Base-by-base conservation (phyloP, 2,888 invertebrate species). In the Leptopilina drosophilae region DNA sequence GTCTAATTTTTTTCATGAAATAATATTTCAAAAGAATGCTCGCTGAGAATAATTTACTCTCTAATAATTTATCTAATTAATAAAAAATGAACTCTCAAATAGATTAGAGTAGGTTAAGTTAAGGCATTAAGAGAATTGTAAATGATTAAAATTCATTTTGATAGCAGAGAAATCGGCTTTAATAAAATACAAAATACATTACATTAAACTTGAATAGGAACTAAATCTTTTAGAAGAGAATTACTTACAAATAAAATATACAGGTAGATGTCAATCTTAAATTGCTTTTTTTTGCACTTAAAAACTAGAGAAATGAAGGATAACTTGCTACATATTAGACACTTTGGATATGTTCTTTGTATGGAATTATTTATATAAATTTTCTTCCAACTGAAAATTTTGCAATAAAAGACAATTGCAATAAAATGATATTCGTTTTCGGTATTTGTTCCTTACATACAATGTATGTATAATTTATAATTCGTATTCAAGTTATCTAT, bases 171-270 rank as follows among this genome's bases (percentile, higher is more conserved):
- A 73, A 73, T 73, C 73, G 73, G 56, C 33, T 73, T 73, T 73
- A 73, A 73, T 73, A 73, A 73, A 73, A 73, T 73, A 73, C 73
- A 73, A 73, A 73, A 73, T 73, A 73, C 73, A 73, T 73, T 73
- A 73, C 73, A 73, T 14, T 62, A 62, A 62, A 65, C 33, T 73
- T 73, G 73, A 73, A 73, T 73, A 73, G 56, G 33, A 73, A 73
- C 73, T 8, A 69, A 69, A 69, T 69, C 26, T 33, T 69, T 56
- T 33, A 33, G 56, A 73, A 53, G 53, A 73, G 33, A 73, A 69
- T 73, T 73, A 56, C 56, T 73, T 73, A 73, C 56, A 73, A 73
- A 73, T 73, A 73, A 73, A 56, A 33, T 73, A 73, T 53, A 67
- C 49, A 49, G 12, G 46, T 49, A 56, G 33, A n/a, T 56, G 73